Percentiles rank a stretch among this genome's conserved stretches.
Evolutionary conservation across 1,140 invertebrate genomes (phyloP).

Genomic region (Sycophila sp.): DNA sequence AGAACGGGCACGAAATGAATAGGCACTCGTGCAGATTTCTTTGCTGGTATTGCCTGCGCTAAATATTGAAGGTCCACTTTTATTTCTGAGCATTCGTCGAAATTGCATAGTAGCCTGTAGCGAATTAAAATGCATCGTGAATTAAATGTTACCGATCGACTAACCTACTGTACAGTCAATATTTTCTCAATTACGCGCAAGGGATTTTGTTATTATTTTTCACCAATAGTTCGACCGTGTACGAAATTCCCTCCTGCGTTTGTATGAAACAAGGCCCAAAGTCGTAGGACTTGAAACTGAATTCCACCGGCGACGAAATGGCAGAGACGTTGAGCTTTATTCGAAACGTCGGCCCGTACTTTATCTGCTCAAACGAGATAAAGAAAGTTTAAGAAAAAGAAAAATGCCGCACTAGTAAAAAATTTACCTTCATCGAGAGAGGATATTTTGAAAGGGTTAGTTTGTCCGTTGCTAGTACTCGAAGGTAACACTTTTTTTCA

Average conservation of each 20-base stretch:
- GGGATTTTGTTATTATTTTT: conserved; percentile 54
- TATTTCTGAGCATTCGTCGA: conserved; percentile 50
- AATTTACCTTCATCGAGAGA: conserved; percentile 50
- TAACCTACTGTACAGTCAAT: too few species aligned
- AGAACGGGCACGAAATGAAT: conserved; percentile 58
- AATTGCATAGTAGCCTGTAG: too few species aligned
- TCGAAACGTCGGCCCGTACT: conserved; percentile 57
- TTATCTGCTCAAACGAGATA: conserved; percentile 40
- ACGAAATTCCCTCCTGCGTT: conserved; percentile 41
- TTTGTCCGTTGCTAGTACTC: conserved; percentile 38
- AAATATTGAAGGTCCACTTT: conserved; percentile 43
- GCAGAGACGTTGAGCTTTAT: conserved; percentile 52
- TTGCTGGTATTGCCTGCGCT: conserved; percentile 43
- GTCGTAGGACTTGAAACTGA: conserved; percentile 58
- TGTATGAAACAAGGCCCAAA: conserved; percentile 63
- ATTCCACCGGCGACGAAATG: conserved; percentile 47
- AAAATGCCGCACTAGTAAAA: neutral
- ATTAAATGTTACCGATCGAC: too few species aligned
- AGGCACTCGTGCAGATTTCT: conserved; percentile 44
- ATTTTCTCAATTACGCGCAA: conserved; percentile 51
- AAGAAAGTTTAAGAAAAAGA: conserved; percentile 10
- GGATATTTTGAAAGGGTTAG: conserved; percentile 41
- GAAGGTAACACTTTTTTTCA: conserved; percentile 37
- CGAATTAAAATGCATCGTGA: too few species aligned
- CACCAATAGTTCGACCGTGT: conserved; percentile 50